These are phyloP conservation scores for Lindbergichthys nudifrons DNA, from an alignment of 2,797 vertebrate species.

Conservation along the genomic window DNA sequence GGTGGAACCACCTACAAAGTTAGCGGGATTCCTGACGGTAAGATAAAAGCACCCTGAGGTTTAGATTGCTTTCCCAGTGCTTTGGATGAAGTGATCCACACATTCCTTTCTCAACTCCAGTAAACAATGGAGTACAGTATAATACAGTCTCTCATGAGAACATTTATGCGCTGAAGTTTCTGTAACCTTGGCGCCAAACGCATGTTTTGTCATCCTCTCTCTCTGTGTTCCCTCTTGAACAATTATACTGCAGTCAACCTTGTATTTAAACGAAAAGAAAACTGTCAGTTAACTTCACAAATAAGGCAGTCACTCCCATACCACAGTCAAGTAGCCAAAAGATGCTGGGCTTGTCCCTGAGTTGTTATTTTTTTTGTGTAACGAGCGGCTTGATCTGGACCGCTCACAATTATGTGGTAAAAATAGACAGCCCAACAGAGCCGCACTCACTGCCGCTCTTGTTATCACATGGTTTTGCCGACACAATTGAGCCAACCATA, in stretches of 20 bases:
- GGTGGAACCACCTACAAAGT: constrained; percentile 93
- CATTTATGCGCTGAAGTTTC: constrained; percentile 58
- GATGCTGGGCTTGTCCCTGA: constrained; percentile 81
- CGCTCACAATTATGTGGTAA: constrained; percentile 85
- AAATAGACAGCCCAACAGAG: constrained; percentile 80
- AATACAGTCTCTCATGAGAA: constrained; percentile 69
- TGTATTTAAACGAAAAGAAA: constrained; percentile 85
- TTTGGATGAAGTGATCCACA: constrained; percentile 52
- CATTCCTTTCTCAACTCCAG: constrained; percentile 64
- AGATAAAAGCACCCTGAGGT: constrained; percentile 73
- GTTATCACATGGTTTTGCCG: constrained; percentile 81
- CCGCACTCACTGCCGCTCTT: constrained; percentile 71
- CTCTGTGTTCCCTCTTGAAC: constrained; percentile 72
- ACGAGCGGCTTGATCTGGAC: constrained; percentile 80
- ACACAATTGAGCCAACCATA: constrained; percentile 58
- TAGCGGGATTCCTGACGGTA: constrained; percentile 94
- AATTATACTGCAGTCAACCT: constrained; percentile 82
- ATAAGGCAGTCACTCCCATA: constrained; percentile 85
- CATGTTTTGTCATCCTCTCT: constrained; percentile 79
- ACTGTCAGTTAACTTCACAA: constrained; percentile 85
- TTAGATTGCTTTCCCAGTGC: constrained; percentile 61
- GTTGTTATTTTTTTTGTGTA: constrained; percentile 81
- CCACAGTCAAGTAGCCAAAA: constrained; percentile 82
- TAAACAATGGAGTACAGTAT: constrained; percentile 67
- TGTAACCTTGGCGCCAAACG: constrained; percentile 72